phyloP scores from a whole-genome alignment of 1,140 invertebrate genomes.

The Hylaeus anthracinus region DNA sequence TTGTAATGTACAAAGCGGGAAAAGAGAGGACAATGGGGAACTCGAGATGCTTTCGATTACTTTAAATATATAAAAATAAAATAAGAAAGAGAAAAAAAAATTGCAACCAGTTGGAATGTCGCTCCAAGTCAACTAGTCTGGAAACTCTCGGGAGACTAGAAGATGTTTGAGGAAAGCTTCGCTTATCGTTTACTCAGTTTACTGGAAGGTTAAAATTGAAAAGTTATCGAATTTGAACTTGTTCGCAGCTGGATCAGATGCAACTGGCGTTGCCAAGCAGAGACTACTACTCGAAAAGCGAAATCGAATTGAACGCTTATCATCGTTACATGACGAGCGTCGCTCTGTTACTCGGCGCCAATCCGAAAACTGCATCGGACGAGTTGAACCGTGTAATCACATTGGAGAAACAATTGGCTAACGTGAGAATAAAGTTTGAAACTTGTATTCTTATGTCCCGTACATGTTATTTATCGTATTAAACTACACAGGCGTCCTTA shows the following conservation, averaged over 20 bases:
- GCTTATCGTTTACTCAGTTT: too few species aligned
- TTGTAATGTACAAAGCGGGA: not conserved
- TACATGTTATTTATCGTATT: too few species aligned
- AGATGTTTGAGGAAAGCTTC: not conserved
- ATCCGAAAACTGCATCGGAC: conserved; percentile 82
- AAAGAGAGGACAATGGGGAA: not conserved
- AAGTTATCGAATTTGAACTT: not conserved
- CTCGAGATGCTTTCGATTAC: not conserved
- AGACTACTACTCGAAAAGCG: conserved; percentile 90
- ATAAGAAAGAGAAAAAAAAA: too few species aligned
- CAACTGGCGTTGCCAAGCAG: conserved; percentile 89
- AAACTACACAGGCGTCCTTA: conserved; percentile 83
- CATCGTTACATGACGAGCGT: conserved; percentile 90
- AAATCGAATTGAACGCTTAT: conserved; percentile 86
- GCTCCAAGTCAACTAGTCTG: not conserved
- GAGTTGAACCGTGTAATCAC: conserved; percentile 87
- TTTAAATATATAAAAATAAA: too few species aligned
- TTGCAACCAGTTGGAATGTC: too few species aligned
- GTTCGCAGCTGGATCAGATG: conserved; percentile 89
- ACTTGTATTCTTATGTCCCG: not conserved
- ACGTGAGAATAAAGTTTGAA: conserved; percentile 81
- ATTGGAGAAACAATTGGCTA: conserved; percentile 90
- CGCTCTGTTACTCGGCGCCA: conserved; percentile 87
- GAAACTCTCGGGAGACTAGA: not conserved
- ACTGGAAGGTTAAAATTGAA: not conserved